Evolutionary conservation across 2,888 invertebrate genomes (phyloP).

Genomic region (Plebejus anna): DNA sequence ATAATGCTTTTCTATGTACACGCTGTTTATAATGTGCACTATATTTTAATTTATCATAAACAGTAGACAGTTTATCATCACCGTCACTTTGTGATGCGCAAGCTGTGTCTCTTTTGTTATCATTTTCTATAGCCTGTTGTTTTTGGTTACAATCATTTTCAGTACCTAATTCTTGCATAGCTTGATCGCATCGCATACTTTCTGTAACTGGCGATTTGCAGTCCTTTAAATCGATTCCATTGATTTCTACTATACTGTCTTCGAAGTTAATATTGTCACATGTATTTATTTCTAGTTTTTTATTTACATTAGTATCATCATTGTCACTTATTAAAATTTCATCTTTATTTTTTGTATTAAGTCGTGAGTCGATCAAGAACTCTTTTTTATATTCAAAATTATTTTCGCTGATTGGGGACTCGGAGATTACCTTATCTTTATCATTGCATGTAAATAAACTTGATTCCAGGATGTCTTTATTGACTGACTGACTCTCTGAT

Average conservation of each 20-base stretch:
- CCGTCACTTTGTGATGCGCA: not conserved
- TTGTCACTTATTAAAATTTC: not conserved
- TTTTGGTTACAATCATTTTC: not conserved
- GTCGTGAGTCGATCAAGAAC: not conserved
- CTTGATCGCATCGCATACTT: not conserved
- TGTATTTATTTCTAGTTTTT: not conserved
- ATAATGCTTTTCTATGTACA: conserved; percentile 49
- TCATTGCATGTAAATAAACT: not conserved
- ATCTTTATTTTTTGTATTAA: not conserved
- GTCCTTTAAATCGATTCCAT: not conserved
- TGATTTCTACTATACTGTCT: not conserved
- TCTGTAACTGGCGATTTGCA: not conserved
- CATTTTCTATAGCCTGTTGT: not conserved
- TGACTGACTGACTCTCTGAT: not conserved
- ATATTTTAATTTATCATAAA: not conserved
- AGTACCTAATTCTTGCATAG: not conserved
- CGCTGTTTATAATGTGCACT: not conserved
- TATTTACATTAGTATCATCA: not conserved
- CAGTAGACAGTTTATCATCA: not conserved
- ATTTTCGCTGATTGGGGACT: not conserved
- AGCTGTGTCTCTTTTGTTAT: not conserved
- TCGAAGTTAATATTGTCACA: not conserved
- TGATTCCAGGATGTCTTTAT: not conserved
- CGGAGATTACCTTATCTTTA: not conserved
- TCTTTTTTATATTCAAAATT: not conserved